Evolutionary conservation across 2,888 invertebrate species (phyloP), one percentile per base, ranked within the genome.

Genomic region (Stenchaetothrips biformis): DNA sequence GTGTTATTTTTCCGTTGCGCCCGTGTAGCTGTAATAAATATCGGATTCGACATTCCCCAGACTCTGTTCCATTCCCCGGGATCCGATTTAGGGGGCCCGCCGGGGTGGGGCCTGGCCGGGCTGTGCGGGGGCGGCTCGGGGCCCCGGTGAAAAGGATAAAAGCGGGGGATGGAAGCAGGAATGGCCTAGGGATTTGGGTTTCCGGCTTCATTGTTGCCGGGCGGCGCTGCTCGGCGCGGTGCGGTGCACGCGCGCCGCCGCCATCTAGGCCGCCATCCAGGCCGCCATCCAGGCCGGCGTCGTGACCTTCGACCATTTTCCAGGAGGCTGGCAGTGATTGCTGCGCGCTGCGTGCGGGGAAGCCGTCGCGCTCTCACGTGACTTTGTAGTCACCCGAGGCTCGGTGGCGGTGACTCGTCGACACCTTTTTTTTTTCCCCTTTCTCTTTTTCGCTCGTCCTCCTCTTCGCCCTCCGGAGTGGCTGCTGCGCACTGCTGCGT

Each of bases 31-130:
- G 67, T 74, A 74, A 74, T 74, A 74, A 74, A 74, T 74, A 74
- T 74, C 67, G 67, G 67, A 74, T 74, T 74, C 67, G 67, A 74
- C 67, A 74, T 74, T 74, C 67, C 67, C 67, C 67, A 74, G 67
- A 74, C 67, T 74, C 67, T 21, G 67, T 74, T 74, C 67, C 67
- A 74, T 74, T 74, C 67, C 67, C 67, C 25, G 67, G 67, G 67
- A 74, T 74, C 67, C 67, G 67, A 74, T 74, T 74, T 74, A 74
- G 21, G 67, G 25, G 67, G 67, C 67, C 21, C 21, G 67, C 53
- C 53, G 53, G 59, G 13, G 59, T 18, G 59, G 18, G 59, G 59
- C 59, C 18, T 59, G 59, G 13, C 59, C 18, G 13, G 59, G 59
- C 59, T 37, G n/a, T n/a, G n/a, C 37, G 37, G 37, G 37, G 37